A percentile compares a stretch with the other conserved stretches of the same genome.
phyloP scores from a whole-genome alignment of 2,888 invertebrate genomes.

The Geophilus truncorum region DNA sequence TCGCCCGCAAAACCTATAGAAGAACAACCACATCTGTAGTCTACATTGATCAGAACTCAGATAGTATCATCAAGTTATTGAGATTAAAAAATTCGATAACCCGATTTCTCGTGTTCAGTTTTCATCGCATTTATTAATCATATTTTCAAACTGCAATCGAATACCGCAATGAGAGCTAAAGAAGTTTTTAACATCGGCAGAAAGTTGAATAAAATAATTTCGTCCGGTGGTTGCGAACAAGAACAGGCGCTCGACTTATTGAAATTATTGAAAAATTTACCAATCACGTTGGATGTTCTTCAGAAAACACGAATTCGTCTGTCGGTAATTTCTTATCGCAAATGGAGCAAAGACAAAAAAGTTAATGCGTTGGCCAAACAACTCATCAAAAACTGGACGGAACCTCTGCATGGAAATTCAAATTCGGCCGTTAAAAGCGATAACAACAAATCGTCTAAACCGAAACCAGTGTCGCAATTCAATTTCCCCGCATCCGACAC shows the following conservation, averaged over 20 bases:
- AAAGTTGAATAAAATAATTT: slow-evolving; percentile 91
- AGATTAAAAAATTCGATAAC: too few relatives aligned
- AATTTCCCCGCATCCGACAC: slow-evolving; percentile 61
- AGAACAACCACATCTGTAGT: too few relatives aligned
- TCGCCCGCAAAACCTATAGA: too few relatives aligned
- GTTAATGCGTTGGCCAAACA: slow-evolving; percentile 90
- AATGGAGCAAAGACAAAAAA: slow-evolving; percentile 90
- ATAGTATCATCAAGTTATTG: too few relatives aligned
- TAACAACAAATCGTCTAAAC: background rate
- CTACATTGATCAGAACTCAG: too few relatives aligned
- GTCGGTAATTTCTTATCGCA: slow-evolving; percentile 94
- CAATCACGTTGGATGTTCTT: slow-evolving; percentile 87
- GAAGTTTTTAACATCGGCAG: slow-evolving; percentile 93
- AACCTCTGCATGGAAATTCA: slow-evolving; percentile 60
- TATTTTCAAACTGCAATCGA: slow-evolving; percentile 32
- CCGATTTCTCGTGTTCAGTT: background rate
- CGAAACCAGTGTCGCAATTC: slow-evolving; percentile 37
- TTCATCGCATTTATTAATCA: background rate
- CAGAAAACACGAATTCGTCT: slow-evolving; percentile 95
- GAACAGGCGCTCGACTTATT: slow-evolving; percentile 86
- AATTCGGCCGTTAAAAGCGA: background rate
- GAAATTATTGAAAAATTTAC: slow-evolving; percentile 79
- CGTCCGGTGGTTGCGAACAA: slow-evolving; percentile 61
- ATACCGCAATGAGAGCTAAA: slow-evolving; percentile 84
- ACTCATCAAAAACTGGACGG: slow-evolving; percentile 97